Conservation (phyloP, 2,113 vertebrate species). For the Ictalurus furcatus region DNA sequence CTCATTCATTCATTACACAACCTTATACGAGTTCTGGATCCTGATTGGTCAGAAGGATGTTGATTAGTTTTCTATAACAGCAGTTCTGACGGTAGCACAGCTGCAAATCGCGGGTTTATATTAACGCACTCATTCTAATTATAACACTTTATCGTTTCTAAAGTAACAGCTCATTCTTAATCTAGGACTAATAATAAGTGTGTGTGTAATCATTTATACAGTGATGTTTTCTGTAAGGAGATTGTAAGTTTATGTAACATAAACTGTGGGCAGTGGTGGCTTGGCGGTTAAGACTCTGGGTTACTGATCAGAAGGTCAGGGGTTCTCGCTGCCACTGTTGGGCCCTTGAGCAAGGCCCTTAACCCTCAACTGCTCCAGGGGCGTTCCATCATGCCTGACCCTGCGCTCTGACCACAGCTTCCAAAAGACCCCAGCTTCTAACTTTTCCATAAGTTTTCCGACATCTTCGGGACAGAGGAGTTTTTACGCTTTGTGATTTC, state of each 20-base stretch:
- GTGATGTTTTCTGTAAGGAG: not conserved
- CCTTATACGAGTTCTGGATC: not conserved
- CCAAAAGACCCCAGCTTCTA: too few species aligned
- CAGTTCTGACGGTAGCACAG: not conserved
- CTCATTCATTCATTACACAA: not conserved
- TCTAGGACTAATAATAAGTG: too few species aligned
- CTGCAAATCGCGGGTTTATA: not conserved
- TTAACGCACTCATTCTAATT: not conserved
- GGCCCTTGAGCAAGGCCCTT: too few species aligned
- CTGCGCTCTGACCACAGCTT: too few species aligned
- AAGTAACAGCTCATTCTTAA: too few species aligned
- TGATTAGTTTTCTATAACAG: not conserved
- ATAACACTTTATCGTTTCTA: not conserved
- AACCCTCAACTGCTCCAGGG: too few species aligned
- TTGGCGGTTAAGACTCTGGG: too few species aligned
- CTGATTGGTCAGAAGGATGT: not conserved
- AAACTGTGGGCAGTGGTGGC: too few species aligned
- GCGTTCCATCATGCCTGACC: too few species aligned
- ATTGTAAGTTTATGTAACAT: not conserved
- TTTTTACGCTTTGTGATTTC: not conserved
- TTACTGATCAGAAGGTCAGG: too few species aligned
- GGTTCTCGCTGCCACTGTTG: too few species aligned
- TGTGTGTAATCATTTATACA: too few species aligned
- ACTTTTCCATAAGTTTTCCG: not conserved
- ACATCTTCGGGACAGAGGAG: not conserved